Base-by-base conservation (phyloP, 2,888 invertebrate species). In the Strigamia maritima region DNA sequence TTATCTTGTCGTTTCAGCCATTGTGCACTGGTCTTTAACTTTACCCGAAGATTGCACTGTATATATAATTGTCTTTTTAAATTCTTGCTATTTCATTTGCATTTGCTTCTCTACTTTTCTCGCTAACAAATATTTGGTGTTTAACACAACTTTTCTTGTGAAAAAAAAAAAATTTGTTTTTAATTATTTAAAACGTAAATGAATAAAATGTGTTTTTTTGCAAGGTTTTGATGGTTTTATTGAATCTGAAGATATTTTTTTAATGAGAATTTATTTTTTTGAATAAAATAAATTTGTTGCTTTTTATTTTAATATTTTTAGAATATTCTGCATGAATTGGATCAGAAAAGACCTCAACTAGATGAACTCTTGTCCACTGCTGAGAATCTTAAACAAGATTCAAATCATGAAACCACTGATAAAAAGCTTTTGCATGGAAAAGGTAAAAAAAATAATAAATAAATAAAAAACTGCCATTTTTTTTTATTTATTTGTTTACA, bases 271-370 rank as follows among this genome's bases (percentile, higher is more conserved):
- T 19, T 7, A 19, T 49, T 49, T n/a, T n/a, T n/a, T 49, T 1
- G n/a, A 16, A 19, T 70, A n/a, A 19, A 28, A 79, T 31, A 35
- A 4, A 40, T 40, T 40, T 24, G 44, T 22, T 31, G 28, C 28
- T 70, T 14, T 19, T 77, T 82, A 28, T 80, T 75, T 75, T 75
- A 4, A 35, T 81, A 35, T 81, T 87, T 87, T 22, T 88, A 94
- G 94, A 93, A 91, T 85, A 93, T 94, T 82, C 89, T 93, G 81
- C 91, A 92, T 26, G 93, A 94, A 87, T 86, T 94, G 87, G 93
- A 93, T 86, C 92, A 93, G 87, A 94, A 94, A 88, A 93, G 93
- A 84, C 93, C 93, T 6, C 94, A 94, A 87, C 87, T 94, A 85
- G 93, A 93, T 87, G 93, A 94, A 86, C 88, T 94, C 84, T 91